Evolutionary conservation across 2,113 vertebrate species (phyloP).

Genomic region (Ailuropoda melanoleuca): DNA sequence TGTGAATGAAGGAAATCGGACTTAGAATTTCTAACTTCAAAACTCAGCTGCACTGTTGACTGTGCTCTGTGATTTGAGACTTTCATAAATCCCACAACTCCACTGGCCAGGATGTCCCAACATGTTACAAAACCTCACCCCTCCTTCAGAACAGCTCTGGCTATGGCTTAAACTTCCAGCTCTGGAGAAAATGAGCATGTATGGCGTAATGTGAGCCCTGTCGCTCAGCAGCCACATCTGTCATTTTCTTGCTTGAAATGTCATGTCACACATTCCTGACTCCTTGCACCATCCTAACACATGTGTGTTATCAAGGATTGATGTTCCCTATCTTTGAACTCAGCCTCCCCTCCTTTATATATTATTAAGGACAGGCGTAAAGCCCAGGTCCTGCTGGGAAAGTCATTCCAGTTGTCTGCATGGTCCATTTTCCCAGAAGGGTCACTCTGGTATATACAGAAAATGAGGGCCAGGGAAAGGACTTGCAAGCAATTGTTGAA

Average conservation of each 20-base stretch:
- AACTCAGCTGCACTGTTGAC: not conserved
- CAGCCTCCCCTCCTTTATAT: conserved; percentile 13
- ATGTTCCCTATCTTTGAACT: conserved; percentile 65
- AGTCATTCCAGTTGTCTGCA: conserved; percentile 42
- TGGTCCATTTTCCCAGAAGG: conserved; percentile 30
- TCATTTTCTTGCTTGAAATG: not conserved
- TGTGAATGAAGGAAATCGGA: not conserved
- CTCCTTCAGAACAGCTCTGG: not conserved
- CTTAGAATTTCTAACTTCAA: not conserved
- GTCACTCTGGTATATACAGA: not conserved
- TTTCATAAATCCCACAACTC: not conserved
- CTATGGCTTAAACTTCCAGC: not conserved
- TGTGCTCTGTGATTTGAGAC: not conserved
- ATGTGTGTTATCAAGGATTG: conserved; percentile 14
- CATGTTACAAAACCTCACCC: not conserved
- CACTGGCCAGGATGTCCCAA: too few relatives aligned
- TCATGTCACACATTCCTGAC: conserved; percentile 57
- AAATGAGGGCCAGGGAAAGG: conserved; percentile 30
- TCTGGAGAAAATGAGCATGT: not conserved
- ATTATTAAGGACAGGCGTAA: conserved; percentile 8
- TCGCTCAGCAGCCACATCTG: not conserved
- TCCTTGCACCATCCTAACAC: conserved; percentile 2
- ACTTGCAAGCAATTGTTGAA: not conserved
- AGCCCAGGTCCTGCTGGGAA: conserved; percentile 11
- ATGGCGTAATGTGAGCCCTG: not conserved